Conservation (phyloP, 2,888 invertebrate species). For the Allolobophora icterica region DNA sequence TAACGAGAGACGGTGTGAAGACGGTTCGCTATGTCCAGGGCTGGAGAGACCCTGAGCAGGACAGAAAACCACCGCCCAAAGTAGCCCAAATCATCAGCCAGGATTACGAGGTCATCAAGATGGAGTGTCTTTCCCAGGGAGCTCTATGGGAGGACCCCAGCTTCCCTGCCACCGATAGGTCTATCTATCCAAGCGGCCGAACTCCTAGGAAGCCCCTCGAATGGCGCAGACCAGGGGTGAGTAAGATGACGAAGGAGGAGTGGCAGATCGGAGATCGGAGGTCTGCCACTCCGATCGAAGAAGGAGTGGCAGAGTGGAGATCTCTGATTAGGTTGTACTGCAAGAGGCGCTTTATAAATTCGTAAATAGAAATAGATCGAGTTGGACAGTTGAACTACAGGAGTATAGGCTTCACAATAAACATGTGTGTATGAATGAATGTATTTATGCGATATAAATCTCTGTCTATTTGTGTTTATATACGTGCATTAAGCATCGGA, state of each 20-base stretch:
- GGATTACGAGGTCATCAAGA: slow-evolving; percentile 78
- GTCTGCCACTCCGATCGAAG: too few species aligned
- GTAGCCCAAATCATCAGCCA: slow-evolving; percentile 39
- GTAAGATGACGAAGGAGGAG: slow-evolving; percentile 41
- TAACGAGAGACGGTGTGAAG: neutral
- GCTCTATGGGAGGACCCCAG: slow-evolving; percentile 87
- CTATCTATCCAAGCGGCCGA: slow-evolving; percentile 82
- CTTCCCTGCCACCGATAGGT: slow-evolving; percentile 81
- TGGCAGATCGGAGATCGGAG: neutral
- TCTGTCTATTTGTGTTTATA: too few species aligned
- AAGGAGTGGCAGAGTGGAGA: too few species aligned
- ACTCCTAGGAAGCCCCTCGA: slow-evolving; percentile 80
- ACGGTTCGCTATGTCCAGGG: slow-evolving; percentile 41
- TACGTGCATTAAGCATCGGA: too few species aligned
- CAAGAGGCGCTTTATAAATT: too few species aligned
- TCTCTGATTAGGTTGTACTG: too few species aligned
- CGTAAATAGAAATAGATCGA: too few species aligned
- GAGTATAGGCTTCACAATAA: too few species aligned
- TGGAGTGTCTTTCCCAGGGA: slow-evolving; percentile 77
- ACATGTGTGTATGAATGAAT: too few species aligned
- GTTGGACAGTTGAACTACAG: neutral
- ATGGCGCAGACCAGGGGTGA: slow-evolving; percentile 83
- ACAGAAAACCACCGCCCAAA: slow-evolving; percentile 40
- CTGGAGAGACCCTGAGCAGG: slow-evolving; percentile 43
- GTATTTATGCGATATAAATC: too few species aligned